Base-by-base conservation (phyloP, 2,888 invertebrate genomes). In the Rapana venosa region DNA sequence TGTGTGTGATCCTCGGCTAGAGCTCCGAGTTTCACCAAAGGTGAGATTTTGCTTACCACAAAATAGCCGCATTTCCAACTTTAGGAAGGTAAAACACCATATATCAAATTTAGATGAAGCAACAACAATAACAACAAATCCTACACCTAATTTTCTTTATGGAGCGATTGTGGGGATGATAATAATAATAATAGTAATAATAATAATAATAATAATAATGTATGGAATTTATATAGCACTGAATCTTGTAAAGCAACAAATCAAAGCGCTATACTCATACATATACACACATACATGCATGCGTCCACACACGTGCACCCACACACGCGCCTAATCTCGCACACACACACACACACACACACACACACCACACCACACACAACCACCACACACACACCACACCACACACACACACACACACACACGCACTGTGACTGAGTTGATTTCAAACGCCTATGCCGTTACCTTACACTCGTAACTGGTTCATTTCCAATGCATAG, bases 341-440 rank as follows among this genome's bases (percentile, higher is more conserved):
- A 13, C 66, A 2, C 66, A 66, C 66, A 22, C 66, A 22, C 17
- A 17, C 66, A 66, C 66, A 17, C 66, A 17, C 66, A 66, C 66
- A 66, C 66, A 17, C 17, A 17, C 66, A 17, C 66, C 4, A 2
- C 4, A 2, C 1, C 66, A 66, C 66, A 66, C 66, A 66, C 26
- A 22, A 2, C 2, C 47, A 47, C 47, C 47, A 47, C 47, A 47
- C 47, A 47, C 47, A n/a, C 79, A 79, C 79, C 1, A 1, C 8
- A 2, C 2, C 79, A 79, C 79, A 79, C 79, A 79, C 79, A 79
- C 79, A 79, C 79, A 79, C 79, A 79, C 79, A 79, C 79, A 79
- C 79, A 79, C 79, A 47, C 47, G 8, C 47, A 47, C 4, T 5
- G 47, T 47, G 47, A 47, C 47, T 47, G 47, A 47, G 8, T 47